These are phyloP conservation scores for Diarsia dahlii DNA, from an alignment of 2,888 invertebrate genomes.

Conservation along the genomic window DNA sequence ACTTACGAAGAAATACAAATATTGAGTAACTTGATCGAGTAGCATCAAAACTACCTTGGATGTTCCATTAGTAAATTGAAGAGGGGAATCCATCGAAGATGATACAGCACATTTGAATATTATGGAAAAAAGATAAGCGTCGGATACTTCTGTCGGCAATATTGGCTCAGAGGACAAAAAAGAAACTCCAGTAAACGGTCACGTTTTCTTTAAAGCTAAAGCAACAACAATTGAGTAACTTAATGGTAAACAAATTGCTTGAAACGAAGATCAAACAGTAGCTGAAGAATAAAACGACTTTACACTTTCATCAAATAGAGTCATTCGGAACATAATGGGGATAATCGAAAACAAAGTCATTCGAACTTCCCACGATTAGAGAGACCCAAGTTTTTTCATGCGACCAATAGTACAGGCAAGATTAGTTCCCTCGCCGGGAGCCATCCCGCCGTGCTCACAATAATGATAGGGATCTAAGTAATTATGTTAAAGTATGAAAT, in stretches of 20 bases:
- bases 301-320: slow-evolving; percentile 73
- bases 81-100: neutral
- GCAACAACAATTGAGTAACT: slow-evolving; percentile 33
- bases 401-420: slow-evolving; percentile 74
- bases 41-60: slow-evolving; percentile 1
- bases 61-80: slow-evolving; percentile 36
- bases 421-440: slow-evolving; percentile 82
- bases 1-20: slow-evolving; percentile 16
- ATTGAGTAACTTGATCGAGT: slow-evolving; percentile 31
- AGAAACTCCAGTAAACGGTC: slow-evolving; percentile 46
- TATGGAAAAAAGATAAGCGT: slow-evolving; percentile 4
- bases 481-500: slow-evolving; percentile 82
- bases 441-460: slow-evolving; percentile 79
- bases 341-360: slow-evolving; percentile 72
- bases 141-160: slow-evolving; percentile 1
- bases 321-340: slow-evolving; percentile 78
- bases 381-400: slow-evolving; percentile 71
- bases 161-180: slow-evolving; percentile 36
- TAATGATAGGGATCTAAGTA: slow-evolving; percentile 88
- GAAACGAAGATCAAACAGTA: slow-evolving; percentile 51
- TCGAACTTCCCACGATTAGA: slow-evolving; percentile 81
- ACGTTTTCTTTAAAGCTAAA: slow-evolving; percentile 45
- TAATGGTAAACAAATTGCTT: slow-evolving; percentile 58
- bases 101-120: slow-evolving; percentile 19
- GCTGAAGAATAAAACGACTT: slow-evolving; percentile 52